Evolutionary conservation across 2,113 vertebrate species (phyloP).

Genomic region (Thinocorus orbignyianus): DNA sequence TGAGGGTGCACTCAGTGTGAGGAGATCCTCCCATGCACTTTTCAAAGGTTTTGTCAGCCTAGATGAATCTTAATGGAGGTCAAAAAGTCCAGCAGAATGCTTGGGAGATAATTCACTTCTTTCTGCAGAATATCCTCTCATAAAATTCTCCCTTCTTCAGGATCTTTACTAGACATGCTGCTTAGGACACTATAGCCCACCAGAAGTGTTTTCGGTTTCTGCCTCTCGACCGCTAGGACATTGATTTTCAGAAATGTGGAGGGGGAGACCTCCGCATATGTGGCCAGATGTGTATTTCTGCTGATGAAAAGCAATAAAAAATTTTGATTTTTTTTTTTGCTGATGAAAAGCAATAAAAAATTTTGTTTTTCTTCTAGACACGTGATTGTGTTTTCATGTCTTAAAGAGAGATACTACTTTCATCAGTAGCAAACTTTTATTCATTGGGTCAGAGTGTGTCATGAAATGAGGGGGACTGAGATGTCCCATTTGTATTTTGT

Average conservation of each 20-base stretch:
- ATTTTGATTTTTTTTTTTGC: too few species aligned
- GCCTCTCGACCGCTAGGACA: fast-evolving
- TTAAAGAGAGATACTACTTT: background rate
- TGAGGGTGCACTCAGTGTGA: background rate
- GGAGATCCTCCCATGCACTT: background rate
- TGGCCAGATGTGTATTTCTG: fast-evolving
- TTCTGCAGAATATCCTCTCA: background rate
- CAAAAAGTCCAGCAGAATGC: background rate
- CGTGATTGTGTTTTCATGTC: background rate
- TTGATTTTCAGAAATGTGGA: background rate
- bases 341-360: background rate
- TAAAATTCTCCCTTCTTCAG: background rate
- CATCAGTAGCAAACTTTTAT: background rate
- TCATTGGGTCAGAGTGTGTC: background rate
- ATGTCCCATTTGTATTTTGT: background rate
- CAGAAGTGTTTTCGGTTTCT: background rate
- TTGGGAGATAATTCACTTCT: background rate
- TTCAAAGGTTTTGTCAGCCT: background rate
- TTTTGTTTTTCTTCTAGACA: background rate
- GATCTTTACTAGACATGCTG: fast-evolving
- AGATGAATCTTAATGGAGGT: background rate
- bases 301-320: too few species aligned
- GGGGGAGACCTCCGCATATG: fast-evolving
- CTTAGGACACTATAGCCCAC: background rate
- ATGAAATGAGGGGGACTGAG: background rate